These are phyloP conservation scores for Papilio gigon DNA, from an alignment of 2,888 invertebrate species.

Conservation along the genomic window DNA sequence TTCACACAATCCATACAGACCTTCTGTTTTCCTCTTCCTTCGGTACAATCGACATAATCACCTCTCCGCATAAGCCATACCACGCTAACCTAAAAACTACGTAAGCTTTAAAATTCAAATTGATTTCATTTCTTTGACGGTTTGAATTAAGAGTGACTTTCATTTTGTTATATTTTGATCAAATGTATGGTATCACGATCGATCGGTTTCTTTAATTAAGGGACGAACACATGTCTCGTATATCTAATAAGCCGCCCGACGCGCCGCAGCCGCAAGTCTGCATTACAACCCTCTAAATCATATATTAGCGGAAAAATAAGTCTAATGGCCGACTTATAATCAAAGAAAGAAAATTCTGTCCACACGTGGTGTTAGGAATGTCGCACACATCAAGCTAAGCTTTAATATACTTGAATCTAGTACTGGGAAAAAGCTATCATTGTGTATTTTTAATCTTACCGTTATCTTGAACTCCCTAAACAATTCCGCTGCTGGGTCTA, in stretches of 20 bases:
- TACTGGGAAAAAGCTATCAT: no score
- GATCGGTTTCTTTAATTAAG: slow-evolving; percentile 31
- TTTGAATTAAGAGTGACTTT: no score
- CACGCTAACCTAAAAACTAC: no score
- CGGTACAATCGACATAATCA: no score
- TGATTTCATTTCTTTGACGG: no score
- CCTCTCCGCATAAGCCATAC: no score
- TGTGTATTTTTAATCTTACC: no score
- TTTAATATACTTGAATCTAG: not conserved
- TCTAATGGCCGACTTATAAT: slow-evolving; percentile 78
- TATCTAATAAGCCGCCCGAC: slow-evolving; percentile 54
- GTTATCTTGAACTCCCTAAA: no score
- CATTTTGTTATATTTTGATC: not conserved
- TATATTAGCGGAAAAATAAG: slow-evolving; percentile 79
- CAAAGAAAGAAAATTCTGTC: slow-evolving; percentile 76
- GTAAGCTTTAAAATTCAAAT: no score
- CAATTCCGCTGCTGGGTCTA: no score
- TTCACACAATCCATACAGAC: no score
- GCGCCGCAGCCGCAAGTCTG: slow-evolving; percentile 48
- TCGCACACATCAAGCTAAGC: slow-evolving; percentile 39
- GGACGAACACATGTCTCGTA: slow-evolving; percentile 45
- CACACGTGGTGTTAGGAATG: slow-evolving; percentile 61
- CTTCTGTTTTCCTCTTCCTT: no score
- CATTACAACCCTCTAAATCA: slow-evolving; percentile 72
- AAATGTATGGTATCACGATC: not conserved